Evolutionary conservation across 2,113 vertebrate species (phyloP), one percentile per base, ranked within the genome.

Genomic region (Heptranchias perlo): DNA sequence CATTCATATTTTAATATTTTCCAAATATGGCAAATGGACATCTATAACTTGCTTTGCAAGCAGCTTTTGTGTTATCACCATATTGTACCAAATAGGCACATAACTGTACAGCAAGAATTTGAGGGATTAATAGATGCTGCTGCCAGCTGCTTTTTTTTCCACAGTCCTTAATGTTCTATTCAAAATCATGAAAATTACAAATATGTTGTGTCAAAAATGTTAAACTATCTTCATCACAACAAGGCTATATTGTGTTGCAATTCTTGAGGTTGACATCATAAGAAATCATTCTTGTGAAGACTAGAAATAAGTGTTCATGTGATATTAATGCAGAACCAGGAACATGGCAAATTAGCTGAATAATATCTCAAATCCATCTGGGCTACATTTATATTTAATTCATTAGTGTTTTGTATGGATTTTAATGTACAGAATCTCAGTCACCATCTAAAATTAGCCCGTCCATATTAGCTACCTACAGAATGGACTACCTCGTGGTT

Each of bases 1-100:
- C 44, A 69, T 49, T 25, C 64, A 95, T 93, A 39, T 95, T 52
- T 95, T 69, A 93, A 62, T 64, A 93, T 35, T 69, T 64, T 69
- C 64, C 35, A 31, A 95, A 69, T 52, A 95, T 52, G 47, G 39
- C 65, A 95, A 69, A 95, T 95, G 14, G 44, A 35, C 47, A 35
- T 28, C 47, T 28, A 31, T 49, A 95, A 69, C 44, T 91, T 69
- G 58, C 13, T 39, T 93, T 93, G 61, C 58, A 93, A 39, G 23
- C 14, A 7, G 58, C 91, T 93, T n/a, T 47, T 62, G 0, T 67
- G n/a, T 95, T 67, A 95, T 69, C 94, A 94, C 11, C 28, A 93
- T 4, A 11, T 95, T 95, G 64, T 95, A 95, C 47, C 94, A 95
- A 95, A 52, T 31, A 69, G 94, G 44, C 94, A 69, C 25, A 35